These are phyloP conservation scores for Scolopax mira DNA, from an alignment of 2,113 vertebrate species.

Conservation along the genomic window DNA sequence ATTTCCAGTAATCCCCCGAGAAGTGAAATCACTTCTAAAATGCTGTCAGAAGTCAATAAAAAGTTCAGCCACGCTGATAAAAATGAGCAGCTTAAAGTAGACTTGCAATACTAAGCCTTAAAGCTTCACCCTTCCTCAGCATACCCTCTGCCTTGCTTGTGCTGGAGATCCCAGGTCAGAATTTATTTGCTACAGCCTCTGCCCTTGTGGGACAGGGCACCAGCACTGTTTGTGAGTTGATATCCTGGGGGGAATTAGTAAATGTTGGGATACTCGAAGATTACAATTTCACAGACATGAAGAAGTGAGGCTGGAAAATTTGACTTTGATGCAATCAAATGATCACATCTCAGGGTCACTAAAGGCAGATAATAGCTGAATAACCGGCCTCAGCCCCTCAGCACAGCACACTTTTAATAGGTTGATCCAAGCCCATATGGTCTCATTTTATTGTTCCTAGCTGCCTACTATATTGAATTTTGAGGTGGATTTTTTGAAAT, in stretches of 20 bases:
- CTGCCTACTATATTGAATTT: constrained; percentile 34
- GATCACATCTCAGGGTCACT: not conserved
- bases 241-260: not conserved
- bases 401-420: not conserved
- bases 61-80: not conserved
- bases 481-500: constrained; percentile 48
- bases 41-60: constrained; percentile 18
- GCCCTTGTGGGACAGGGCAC: not conserved
- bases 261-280: not conserved
- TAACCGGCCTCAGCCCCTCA: not conserved
- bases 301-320: not conserved
- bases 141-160: not conserved
- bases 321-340: not conserved
- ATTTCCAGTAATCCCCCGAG: not conserved
- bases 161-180: not conserved
- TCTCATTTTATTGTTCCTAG: constrained; percentile 46
- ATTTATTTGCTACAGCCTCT: not conserved
- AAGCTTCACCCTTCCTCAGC: not conserved
- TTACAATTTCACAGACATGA: not conserved
- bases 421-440: constrained; percentile 19
- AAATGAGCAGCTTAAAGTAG: not conserved
- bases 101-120: not conserved
- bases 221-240: not conserved
- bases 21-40: not conserved
- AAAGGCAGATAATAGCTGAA: not conserved